phyloP scores from a whole-genome alignment of 2,888 invertebrate genomes.

The Eucriotettix oculatus region DNA sequence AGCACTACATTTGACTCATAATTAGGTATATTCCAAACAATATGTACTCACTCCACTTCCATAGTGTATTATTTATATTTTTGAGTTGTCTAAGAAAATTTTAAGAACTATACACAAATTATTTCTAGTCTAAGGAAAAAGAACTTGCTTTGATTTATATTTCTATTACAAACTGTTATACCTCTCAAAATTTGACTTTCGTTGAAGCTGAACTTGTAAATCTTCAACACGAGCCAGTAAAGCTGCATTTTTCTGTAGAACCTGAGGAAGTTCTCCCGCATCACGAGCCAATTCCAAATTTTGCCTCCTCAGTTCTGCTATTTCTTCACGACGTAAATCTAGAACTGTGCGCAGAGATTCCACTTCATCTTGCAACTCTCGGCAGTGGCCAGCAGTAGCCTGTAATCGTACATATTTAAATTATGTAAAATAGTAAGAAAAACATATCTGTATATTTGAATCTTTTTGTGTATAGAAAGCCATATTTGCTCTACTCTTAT shows the following conservation, averaged over 20 bases:
- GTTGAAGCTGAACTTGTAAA: constrained; percentile 54
- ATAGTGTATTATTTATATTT: too few relatives aligned
- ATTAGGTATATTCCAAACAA: too few relatives aligned
- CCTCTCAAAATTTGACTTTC: constrained; percentile 55
- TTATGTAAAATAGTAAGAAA: not conserved
- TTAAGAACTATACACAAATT: too few relatives aligned
- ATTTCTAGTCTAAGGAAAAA: too few relatives aligned
- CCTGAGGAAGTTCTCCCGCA: constrained; percentile 53
- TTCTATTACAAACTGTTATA: constrained; percentile 20
- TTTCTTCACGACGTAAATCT: constrained; percentile 74
- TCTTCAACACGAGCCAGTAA: constrained; percentile 77
- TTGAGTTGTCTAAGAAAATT: too few relatives aligned
- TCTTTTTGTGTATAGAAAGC: not conserved
- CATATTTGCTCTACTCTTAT: too few relatives aligned
- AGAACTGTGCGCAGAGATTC: constrained; percentile 75
- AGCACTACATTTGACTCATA: too few relatives aligned
- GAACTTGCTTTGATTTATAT: too few relatives aligned
- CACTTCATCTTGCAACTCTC: constrained; percentile 48
- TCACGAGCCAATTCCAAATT: constrained; percentile 52
- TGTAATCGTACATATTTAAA: not conserved
- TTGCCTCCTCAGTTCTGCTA: constrained; percentile 56
- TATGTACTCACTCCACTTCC: too few relatives aligned
- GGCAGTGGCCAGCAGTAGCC: constrained; percentile 11
- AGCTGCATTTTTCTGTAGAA: constrained; percentile 55
- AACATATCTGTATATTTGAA: not conserved